phyloP scores from a whole-genome alignment of 2,888 invertebrate species.

The Mystacides longicornis region DNA sequence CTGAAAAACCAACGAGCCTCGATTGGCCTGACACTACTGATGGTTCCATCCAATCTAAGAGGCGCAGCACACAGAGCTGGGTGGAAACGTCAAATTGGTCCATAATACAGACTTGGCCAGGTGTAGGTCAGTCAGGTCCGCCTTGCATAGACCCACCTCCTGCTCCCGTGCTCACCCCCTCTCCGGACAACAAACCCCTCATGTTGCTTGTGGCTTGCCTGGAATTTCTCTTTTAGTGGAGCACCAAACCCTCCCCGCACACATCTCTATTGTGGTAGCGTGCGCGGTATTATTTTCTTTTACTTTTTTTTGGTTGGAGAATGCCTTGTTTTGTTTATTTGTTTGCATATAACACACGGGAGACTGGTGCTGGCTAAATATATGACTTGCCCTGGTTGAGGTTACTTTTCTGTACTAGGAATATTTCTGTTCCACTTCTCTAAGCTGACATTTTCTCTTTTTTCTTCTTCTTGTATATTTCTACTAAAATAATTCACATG shows the following conservation, averaged over 20 bases:
- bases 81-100: conserved; percentile 2
- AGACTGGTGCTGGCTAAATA: too few species aligned
- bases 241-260: conserved; percentile 7
- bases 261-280: conserved; percentile 9
- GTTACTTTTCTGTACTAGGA: too few species aligned
- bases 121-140: conserved; percentile 94
- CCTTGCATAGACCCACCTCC: conserved; percentile 52
- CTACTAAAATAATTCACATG: too few species aligned
- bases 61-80: neutral
- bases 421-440: too few species aligned
- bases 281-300: conserved; percentile 17
- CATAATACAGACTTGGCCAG: conserved; percentile 9
- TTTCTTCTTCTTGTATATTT: too few species aligned
- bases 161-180: conserved; percentile 27
- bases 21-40: conserved; percentile 3
- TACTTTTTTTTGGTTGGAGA: conserved; percentile 15
- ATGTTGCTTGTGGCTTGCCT: conserved; percentile 50
- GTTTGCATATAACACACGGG: conserved; percentile 5
- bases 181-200: conserved; percentile 43
- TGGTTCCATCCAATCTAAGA: neutral
- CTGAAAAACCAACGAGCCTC: neutral
- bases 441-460: too few species aligned
- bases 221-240: conserved; percentile 47
- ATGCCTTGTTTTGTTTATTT: conserved; percentile 10
- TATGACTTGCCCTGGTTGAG: too few species aligned